Conservation (phyloP, 2,113 vertebrate genomes). For the Trematocara variabile region DNA sequence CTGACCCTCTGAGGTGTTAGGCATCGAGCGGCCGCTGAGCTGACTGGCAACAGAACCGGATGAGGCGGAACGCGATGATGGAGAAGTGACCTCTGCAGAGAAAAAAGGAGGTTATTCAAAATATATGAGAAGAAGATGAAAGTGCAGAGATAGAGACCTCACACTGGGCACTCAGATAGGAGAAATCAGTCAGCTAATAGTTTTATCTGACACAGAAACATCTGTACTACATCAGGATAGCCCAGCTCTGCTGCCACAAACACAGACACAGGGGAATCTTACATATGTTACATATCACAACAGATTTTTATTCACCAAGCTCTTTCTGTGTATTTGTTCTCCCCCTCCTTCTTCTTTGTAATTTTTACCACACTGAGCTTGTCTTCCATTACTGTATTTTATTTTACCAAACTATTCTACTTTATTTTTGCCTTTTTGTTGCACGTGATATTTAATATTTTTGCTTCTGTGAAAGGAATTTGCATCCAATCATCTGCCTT, state of each 20-base stretch:
- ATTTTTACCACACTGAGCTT: background rate
- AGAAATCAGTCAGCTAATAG: background rate
- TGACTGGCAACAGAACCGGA: slow-evolving; percentile 4
- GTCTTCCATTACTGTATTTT: background rate
- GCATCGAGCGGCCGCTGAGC: slow-evolving; percentile 81
- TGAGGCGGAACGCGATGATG: background rate
- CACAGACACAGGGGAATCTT: background rate
- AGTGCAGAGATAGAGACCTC: background rate
- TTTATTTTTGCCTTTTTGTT: background rate
- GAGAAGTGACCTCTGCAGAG: background rate
- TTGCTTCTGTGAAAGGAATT: background rate
- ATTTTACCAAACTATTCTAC: background rate
- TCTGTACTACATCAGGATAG: background rate
- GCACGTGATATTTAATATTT: background rate
- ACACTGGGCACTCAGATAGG: background rate
- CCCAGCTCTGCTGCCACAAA: background rate
- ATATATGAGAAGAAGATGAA: background rate
- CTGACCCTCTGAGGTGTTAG: slow-evolving; percentile 85
- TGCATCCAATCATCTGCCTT: background rate
- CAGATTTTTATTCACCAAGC: background rate
- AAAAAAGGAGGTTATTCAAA: background rate
- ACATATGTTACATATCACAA: background rate
- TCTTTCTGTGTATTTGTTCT: background rate
- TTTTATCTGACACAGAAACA: background rate
- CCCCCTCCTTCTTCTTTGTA: background rate